Conservation (phyloP, 2,888 invertebrate species). For the Odontothrips loti region DNA sequence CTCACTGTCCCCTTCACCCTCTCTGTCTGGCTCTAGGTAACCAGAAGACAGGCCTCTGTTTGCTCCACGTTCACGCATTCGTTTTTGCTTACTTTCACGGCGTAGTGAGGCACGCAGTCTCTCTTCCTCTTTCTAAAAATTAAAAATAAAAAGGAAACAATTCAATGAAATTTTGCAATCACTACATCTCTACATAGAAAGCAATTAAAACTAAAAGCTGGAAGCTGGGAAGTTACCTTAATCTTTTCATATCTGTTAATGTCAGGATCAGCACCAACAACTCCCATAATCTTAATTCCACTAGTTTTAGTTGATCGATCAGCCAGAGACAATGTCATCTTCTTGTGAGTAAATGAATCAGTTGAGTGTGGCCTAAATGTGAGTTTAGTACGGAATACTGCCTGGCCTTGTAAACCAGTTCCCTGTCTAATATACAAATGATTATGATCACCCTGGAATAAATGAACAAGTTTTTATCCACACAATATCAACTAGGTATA, state of each 20-base stretch:
- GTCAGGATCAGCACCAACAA: conserved; percentile 92
- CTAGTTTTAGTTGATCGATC: conserved; percentile 90
- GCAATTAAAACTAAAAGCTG: background rate
- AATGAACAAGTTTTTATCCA: conserved; percentile 32
- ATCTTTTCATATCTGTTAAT: conserved; percentile 84
- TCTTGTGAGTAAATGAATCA: conserved; percentile 96
- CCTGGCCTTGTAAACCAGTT: conserved; percentile 95
- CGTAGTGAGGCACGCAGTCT: conserved; percentile 84
- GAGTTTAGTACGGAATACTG: conserved; percentile 92
- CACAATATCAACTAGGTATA: background rate
- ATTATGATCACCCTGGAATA: conserved; percentile 83
- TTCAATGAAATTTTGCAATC: background rate
- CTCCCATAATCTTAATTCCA: conserved; percentile 92
- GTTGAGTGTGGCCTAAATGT: conserved; percentile 98
- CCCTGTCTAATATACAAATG: conserved; percentile 97
- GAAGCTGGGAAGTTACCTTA: conserved; percentile 60
- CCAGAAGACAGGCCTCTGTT: conserved; percentile 51
- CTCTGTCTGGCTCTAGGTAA: conserved; percentile 56
- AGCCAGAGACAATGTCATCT: conserved; percentile 96
- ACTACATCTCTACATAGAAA: background rate
- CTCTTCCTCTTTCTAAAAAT: conserved; percentile 87
- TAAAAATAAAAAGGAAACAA: conserved; percentile 10
- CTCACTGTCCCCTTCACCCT: conserved; percentile 78
- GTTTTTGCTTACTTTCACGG: conserved; percentile 58
- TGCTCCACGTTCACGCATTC: conserved; percentile 52